A percentile compares a stretch with the other conserved stretches of the same genome.
Conservation (phyloP, 2,113 vertebrate genomes). For the Naja naja region DNA sequence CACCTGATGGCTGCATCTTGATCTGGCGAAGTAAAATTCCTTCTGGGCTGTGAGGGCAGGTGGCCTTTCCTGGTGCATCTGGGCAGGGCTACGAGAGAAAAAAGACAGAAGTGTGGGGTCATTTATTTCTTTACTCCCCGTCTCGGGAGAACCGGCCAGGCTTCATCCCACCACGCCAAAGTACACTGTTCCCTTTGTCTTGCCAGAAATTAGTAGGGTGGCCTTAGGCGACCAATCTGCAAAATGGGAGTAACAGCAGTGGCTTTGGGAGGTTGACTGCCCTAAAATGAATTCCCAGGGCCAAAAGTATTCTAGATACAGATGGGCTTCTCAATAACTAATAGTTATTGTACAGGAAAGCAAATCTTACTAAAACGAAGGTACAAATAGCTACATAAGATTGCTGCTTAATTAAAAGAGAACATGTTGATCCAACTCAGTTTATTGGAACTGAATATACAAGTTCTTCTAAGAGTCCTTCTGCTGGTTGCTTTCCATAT, state of each 20-base stretch:
- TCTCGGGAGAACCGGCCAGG: neutral
- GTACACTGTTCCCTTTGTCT: neutral
- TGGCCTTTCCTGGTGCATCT: neutral
- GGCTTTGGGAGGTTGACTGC: neutral
- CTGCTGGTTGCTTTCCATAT: neutral
- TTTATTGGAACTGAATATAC: neutral
- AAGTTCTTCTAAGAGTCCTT: neutral
- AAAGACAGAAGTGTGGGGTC: neutral
- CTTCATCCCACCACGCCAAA: neutral
- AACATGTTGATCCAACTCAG: neutral
- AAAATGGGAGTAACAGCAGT: neutral
- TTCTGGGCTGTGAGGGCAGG: neutral
- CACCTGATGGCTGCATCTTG: neutral
- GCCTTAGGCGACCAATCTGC: neutral
- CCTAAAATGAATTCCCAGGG: neutral
- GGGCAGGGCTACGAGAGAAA: neutral
- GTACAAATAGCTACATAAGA: neutral
- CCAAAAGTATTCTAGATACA: neutral
- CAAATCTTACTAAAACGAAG: neutral
- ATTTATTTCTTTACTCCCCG: neutral
- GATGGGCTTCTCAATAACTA: neutral
- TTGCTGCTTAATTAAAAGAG: neutral
- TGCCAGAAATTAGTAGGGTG: neutral
- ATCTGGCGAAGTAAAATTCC: neutral
- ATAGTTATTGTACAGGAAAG: neutral